A percentile compares a stretch with the other conserved stretches of the same genome.
Conservation (phyloP, 2,888 invertebrate species). For the Tipula vernalis region DNA sequence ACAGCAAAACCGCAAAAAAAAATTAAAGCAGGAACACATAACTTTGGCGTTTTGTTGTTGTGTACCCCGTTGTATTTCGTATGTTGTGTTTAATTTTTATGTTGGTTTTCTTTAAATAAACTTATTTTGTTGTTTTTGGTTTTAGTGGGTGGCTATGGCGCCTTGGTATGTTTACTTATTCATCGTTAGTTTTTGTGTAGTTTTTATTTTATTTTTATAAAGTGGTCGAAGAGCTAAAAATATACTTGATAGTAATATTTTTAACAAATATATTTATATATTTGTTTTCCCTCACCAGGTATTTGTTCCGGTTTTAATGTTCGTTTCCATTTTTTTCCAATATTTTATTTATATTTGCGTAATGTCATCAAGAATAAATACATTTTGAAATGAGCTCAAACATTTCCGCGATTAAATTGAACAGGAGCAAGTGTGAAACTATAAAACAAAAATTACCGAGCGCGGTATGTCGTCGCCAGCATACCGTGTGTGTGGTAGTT, state of each 20-base stretch:
- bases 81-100: background rate
- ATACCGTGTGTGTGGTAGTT: background rate
- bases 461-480: background rate
- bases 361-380: background rate
- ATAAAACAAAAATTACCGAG: background rate
- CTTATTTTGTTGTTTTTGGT: background rate
- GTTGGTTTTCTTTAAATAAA: background rate
- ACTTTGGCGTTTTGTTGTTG: background rate
- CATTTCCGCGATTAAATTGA: background rate
- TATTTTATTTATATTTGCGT: background rate
- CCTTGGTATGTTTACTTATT: background rate
- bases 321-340: background rate
- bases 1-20: background rate
- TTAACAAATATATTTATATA: background rate
- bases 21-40: background rate
- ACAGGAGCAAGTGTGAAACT: background rate
- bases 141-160: constrained; percentile 4
- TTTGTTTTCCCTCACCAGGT: background rate
- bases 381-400: background rate
- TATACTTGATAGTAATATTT: background rate
- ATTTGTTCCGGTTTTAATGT: background rate
- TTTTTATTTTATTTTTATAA: background rate
- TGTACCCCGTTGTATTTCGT: background rate
- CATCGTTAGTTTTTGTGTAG: background rate
- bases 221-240: background rate